Conservation (phyloP, 1,140 invertebrate species). For the Panagrolaimus sp. region DNA sequence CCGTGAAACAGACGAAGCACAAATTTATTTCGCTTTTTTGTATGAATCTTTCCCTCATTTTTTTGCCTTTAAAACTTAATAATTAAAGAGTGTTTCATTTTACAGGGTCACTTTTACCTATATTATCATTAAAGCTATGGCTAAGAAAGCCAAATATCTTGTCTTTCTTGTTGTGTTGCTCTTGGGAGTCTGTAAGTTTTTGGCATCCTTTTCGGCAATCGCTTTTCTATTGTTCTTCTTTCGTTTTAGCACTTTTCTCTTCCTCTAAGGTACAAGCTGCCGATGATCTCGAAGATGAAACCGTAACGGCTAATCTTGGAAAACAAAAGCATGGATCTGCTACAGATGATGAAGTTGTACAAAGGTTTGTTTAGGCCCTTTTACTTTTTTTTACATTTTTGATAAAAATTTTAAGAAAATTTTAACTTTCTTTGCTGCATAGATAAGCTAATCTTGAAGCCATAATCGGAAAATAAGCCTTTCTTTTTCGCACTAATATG, state of each 20-base stretch:
- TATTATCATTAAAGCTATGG: not conserved
- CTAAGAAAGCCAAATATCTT: constrained; percentile 1
- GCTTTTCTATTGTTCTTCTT: not conserved
- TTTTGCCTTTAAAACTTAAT: too few relatives aligned
- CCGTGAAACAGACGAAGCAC: too few relatives aligned
- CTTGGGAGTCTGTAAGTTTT: not conserved
- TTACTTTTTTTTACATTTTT: not conserved
- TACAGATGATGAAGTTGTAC: constrained; percentile 46
- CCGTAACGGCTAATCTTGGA: constrained; percentile 16
- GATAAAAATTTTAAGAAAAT: too few relatives aligned
- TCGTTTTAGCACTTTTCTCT: constrained; percentile 22
- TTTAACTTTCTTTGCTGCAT: too few relatives aligned
- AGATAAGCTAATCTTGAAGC: too few relatives aligned
- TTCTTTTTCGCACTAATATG: too few relatives aligned
- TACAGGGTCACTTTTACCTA: not conserved
- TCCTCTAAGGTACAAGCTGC: constrained; percentile 25
- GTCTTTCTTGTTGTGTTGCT: constrained; percentile 10
- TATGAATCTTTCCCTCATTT: too few relatives aligned
- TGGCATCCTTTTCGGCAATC: not conserved
- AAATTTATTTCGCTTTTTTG: too few relatives aligned
- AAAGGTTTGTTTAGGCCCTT: constrained; percentile 37
- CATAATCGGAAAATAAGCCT: too few relatives aligned
- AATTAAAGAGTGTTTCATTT: not conserved
- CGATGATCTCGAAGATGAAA: constrained; percentile 45
- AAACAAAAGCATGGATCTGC: constrained; percentile 32